Evolutionary conservation across 1,140 invertebrate genomes (phyloP).

Genomic region (Trialeurodes vaporariorum): DNA sequence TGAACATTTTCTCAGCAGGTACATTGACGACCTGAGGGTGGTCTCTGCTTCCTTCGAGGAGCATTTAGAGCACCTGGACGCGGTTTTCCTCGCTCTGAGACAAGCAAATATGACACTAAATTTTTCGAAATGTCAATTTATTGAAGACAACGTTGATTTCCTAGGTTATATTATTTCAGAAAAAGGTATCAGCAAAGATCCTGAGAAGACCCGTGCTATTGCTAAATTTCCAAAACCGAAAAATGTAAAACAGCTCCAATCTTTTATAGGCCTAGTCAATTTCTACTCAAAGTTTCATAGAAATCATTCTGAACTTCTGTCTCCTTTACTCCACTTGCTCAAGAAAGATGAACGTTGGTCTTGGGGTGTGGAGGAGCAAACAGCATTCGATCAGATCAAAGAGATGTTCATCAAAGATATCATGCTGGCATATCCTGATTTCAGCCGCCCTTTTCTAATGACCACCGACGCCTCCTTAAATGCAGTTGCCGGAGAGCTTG

Average conservation of each 20-base stretch:
- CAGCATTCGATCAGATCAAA: too few relatives aligned
- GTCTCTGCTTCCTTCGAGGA: not conserved
- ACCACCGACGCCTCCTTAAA: too few relatives aligned
- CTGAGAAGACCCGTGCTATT: conserved; percentile 3
- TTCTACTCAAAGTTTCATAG: conserved; percentile 1
- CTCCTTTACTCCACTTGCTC: too few relatives aligned
- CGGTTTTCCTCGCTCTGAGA: not conserved
- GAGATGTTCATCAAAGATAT: too few relatives aligned
- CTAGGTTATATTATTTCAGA: not conserved
- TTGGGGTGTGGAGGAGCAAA: too few relatives aligned
- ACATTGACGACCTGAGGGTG: not conserved
- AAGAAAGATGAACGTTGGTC: too few relatives aligned
- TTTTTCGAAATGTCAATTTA: not conserved
- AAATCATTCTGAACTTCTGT: too few relatives aligned
- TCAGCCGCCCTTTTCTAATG: too few relatives aligned
- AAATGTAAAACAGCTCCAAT: not conserved
- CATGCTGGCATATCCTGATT: too few relatives aligned
- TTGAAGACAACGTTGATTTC: not conserved
- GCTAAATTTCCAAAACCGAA: not conserved
- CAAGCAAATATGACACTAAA: not conserved
- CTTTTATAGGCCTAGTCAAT: not conserved
- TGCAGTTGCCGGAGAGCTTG: too few relatives aligned
- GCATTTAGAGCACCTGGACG: not conserved
- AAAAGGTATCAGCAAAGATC: not conserved
- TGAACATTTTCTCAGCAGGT: not conserved